Conservation (phyloP, 1,140 invertebrate genomes). For the Zaprionus kolodkinae region DNA sequence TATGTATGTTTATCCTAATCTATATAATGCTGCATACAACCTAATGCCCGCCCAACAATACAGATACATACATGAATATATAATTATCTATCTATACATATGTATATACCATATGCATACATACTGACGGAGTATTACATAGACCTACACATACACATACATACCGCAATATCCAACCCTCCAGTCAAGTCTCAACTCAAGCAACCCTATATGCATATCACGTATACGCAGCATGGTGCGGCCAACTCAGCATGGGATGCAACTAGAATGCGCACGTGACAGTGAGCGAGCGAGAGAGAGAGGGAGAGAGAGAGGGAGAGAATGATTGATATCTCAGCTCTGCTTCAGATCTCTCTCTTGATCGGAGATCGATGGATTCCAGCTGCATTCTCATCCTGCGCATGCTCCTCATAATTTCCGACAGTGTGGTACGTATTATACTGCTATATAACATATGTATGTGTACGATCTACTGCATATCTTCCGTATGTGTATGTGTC, state of each 20-base stretch:
- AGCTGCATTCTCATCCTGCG: constrained; percentile 17
- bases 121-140: constrained; percentile 19
- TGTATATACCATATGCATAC: constrained; percentile 2
- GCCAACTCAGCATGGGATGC: constrained; percentile 17
- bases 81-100: constrained; percentile 25
- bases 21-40: neutral
- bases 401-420: constrained; percentile 15
- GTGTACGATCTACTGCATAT: constrained; percentile 32
- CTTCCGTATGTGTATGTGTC: constrained; percentile 62
- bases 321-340: neutral
- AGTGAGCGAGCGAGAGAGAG: neutral
- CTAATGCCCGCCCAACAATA: neutral
- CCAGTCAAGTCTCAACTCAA: neutral
- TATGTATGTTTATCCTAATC: neutral
- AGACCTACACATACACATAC: constrained; percentile 19
- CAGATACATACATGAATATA: constrained; percentile 18
- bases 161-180: neutral
- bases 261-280: constrained; percentile 10
- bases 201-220: constrained; percentile 7
- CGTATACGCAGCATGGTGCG: constrained; percentile 41
- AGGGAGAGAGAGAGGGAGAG: neutral
- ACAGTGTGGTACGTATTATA: constrained; percentile 40
- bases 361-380: constrained; percentile 2
- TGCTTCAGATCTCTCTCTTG: neutral
- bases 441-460: constrained; percentile 47